These are phyloP conservation scores for Toxostoma redivivum DNA, from an alignment of 2,113 vertebrate species.

Conservation along the genomic window DNA sequence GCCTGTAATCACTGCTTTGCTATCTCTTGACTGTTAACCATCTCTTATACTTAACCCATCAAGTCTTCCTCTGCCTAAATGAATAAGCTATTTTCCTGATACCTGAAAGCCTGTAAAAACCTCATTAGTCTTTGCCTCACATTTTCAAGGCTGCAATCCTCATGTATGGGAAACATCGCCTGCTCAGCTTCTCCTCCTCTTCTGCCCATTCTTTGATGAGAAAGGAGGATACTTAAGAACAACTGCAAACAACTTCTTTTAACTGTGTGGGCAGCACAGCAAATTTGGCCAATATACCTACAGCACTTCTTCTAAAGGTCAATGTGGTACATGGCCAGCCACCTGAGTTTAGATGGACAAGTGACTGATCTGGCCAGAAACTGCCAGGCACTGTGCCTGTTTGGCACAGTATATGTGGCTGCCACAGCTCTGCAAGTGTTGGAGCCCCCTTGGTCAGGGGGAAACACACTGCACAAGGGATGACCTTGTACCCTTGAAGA, in stretches of 20 bases:
- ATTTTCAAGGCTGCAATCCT: not conserved
- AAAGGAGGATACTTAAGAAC: not conserved
- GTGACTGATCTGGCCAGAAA: not conserved
- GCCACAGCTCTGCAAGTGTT: not conserved
- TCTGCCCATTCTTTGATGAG: not conserved
- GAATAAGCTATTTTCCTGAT: not conserved
- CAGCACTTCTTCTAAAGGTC: not conserved
- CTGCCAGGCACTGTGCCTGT: not conserved
- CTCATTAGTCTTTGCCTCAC: not conserved
- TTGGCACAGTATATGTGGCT: not conserved
- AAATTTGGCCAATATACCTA: not conserved
- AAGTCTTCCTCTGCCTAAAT: not conserved
- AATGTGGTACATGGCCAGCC: not conserved
- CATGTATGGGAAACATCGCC: not conserved
- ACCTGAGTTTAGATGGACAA: not conserved
- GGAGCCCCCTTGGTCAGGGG: not conserved
- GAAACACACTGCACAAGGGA: not conserved
- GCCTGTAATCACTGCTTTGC: not conserved
- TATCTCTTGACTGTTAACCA: not conserved
- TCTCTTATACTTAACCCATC: not conserved
- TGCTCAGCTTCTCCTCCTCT: not conserved
- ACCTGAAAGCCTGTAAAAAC: not conserved
- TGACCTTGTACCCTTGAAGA: not conserved
- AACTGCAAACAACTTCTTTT: not conserved
- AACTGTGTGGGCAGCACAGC: not conserved